These are phyloP conservation scores for Larimichthys crocea DNA, from an alignment of 2,113 vertebrate species.

Conservation along the genomic window DNA sequence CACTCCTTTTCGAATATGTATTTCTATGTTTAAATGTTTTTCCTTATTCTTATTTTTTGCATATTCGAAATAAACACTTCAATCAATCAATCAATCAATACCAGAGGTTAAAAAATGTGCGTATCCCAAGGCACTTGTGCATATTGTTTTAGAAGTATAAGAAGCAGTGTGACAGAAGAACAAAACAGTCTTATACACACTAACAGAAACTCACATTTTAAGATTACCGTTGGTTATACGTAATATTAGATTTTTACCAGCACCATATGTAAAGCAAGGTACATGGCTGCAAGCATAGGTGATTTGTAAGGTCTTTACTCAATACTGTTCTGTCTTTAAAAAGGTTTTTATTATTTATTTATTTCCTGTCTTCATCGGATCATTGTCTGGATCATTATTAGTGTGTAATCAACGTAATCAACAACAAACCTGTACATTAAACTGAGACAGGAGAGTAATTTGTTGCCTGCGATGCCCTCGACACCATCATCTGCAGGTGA, in stretches of 20 bases:
- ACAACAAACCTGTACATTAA: background rate
- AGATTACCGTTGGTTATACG: background rate
- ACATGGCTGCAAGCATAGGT: background rate
- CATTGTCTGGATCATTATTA: background rate
- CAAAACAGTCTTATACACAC: background rate
- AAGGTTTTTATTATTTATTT: background rate
- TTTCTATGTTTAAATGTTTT: too few relatives aligned
- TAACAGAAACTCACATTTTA: background rate
- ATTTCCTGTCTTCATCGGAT: background rate
- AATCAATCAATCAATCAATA: too few relatives aligned
- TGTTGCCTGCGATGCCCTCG: constrained; percentile 69
- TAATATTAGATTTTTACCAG: background rate
- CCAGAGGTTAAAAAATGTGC: background rate
- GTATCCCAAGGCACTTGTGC: background rate
- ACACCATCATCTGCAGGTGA: constrained; percentile 85
- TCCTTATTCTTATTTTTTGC: too few relatives aligned
- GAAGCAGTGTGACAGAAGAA: too few relatives aligned
- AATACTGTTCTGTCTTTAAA: background rate
- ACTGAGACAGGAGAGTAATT: constrained; percentile 49
- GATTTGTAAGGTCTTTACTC: background rate
- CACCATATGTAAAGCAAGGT: background rate
- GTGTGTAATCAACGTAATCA: background rate
- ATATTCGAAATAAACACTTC: too few relatives aligned
- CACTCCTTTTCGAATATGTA: too few relatives aligned
- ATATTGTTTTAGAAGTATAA: background rate